A percentile compares a stretch with the other conserved stretches of the same genome.
phyloP scores from a whole-genome alignment of 2,888 invertebrate species.

The Sphaerophoria taeniata region DNA sequence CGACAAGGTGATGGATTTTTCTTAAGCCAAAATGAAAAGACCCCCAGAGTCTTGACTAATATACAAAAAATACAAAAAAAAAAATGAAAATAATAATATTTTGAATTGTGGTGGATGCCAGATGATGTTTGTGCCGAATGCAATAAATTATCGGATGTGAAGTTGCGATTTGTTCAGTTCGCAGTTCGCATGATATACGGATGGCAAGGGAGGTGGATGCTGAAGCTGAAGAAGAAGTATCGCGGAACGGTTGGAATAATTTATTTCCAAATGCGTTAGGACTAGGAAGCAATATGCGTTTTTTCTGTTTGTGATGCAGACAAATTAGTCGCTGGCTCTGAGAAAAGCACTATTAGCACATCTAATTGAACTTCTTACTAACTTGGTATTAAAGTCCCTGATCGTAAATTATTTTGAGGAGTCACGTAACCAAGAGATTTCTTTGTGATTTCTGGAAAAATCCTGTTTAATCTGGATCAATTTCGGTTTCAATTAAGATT shows the following conservation, averaged over 20 bases:
- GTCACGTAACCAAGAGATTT: neutral
- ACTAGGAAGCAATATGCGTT: conserved; percentile 52
- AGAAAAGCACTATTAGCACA: neutral
- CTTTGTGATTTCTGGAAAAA: neutral
- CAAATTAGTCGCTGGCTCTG: conserved; percentile 50
- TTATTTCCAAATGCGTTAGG: conserved; percentile 59
- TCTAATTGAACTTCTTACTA: neutral
- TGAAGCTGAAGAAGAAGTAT: neutral
- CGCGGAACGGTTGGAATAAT: conserved; percentile 46
- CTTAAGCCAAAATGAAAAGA: conserved; percentile 51
- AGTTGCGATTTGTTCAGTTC: conserved; percentile 61
- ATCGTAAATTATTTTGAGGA: too few species aligned
- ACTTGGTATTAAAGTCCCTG: too few species aligned
- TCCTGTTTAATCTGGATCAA: neutral
- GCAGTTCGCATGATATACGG: too few species aligned
- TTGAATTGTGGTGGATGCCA: conserved; percentile 68
- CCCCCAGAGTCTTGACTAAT: conserved; percentile 25
- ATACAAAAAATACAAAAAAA: too few species aligned
- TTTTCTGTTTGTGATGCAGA: conserved; percentile 29
- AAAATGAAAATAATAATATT: conserved; percentile 60
- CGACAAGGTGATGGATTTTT: conserved; percentile 74
- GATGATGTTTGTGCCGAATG: conserved; percentile 71
- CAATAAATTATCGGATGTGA: conserved; percentile 71
- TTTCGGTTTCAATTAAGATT: neutral
- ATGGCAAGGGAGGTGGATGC: neutral